Percentiles rank a stretch among this genome's conserved stretches.
These are phyloP conservation scores for Mesaphorura yosii DNA, from an alignment of 1,140 invertebrate genomes.

Conservation along the genomic window DNA sequence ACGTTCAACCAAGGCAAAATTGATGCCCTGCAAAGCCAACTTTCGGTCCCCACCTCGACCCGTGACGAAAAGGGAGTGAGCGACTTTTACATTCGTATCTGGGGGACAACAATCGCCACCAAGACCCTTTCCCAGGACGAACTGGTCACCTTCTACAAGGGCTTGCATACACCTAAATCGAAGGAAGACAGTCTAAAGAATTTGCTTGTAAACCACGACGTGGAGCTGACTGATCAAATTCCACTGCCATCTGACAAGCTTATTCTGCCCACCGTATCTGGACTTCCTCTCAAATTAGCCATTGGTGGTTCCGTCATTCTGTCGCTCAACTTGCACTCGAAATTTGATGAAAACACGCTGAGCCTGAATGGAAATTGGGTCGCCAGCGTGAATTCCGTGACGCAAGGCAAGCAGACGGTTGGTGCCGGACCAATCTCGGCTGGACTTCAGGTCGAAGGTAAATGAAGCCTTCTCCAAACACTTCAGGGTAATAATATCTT, in stretches of 20 bases:
- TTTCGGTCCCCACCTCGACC: neutral
- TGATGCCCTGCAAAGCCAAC: neutral
- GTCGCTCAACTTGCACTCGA: too few species aligned
- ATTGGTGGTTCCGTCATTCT: constrained; percentile 56
- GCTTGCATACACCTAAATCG: too few species aligned
- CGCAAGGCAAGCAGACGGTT: too few species aligned
- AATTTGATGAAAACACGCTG: too few species aligned
- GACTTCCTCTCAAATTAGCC: constrained; percentile 58
- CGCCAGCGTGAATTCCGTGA: too few species aligned
- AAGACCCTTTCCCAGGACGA: constrained; percentile 33
- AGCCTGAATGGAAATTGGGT: too few species aligned
- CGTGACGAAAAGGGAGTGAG: constrained; percentile 10
- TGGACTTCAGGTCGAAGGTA: too few species aligned
- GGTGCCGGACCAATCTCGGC: too few species aligned
- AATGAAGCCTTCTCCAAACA: too few species aligned
- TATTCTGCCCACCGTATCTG: constrained; percentile 63
- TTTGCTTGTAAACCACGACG: constrained; percentile 33
- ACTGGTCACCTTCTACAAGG: constrained; percentile 15
- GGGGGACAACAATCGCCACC: constrained; percentile 13
- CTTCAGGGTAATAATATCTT: too few species aligned
- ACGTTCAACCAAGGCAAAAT: neutral
- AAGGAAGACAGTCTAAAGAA: too few species aligned
- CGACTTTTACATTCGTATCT: constrained; percentile 27
- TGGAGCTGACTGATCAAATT: constrained; percentile 35
- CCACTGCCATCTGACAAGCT: constrained; percentile 64